phyloP scores from a whole-genome alignment of 1,140 invertebrate genomes.

The Diprion similis region DNA sequence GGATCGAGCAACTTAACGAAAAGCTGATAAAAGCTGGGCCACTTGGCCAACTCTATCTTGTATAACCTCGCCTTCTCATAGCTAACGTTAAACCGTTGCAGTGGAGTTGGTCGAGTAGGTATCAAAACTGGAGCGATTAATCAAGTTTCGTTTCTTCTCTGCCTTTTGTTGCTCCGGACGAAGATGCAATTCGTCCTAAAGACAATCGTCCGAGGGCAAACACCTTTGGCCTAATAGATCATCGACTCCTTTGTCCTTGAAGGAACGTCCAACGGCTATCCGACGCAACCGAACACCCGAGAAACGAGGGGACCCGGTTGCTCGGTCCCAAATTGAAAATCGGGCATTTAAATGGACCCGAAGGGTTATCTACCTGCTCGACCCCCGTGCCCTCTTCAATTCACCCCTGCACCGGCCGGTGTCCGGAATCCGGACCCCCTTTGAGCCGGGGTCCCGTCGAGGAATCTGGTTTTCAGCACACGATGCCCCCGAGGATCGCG shows the following conservation, averaged over 20 bases:
- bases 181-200: background rate
- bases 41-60: too few relatives aligned
- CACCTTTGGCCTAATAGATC: constrained; percentile 29
- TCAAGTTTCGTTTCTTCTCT: constrained; percentile 13
- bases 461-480: constrained; percentile 5
- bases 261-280: constrained; percentile 27
- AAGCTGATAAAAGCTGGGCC: too few relatives aligned
- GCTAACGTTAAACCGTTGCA: too few relatives aligned
- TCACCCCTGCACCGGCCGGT: constrained; percentile 29
- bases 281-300: background rate
- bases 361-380: constrained; percentile 58
- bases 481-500: background rate
- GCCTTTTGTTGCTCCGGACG: background rate
- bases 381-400: constrained; percentile 44
- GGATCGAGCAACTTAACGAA: too few relatives aligned
- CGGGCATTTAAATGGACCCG: constrained; percentile 51
- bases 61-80: too few relatives aligned
- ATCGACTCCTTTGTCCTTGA: constrained; percentile 22
- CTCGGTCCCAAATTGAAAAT: constrained; percentile 27
- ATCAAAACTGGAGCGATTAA: constrained; percentile 32
- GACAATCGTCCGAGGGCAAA: constrained; percentile 11
- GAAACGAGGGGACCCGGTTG: background rate
- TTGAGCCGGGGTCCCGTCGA: background rate
- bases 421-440: background rate
- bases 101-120: background rate